These are phyloP conservation scores for Coelopa frigida DNA, from an alignment of 1,140 invertebrate genomes.

Conservation along the genomic window DNA sequence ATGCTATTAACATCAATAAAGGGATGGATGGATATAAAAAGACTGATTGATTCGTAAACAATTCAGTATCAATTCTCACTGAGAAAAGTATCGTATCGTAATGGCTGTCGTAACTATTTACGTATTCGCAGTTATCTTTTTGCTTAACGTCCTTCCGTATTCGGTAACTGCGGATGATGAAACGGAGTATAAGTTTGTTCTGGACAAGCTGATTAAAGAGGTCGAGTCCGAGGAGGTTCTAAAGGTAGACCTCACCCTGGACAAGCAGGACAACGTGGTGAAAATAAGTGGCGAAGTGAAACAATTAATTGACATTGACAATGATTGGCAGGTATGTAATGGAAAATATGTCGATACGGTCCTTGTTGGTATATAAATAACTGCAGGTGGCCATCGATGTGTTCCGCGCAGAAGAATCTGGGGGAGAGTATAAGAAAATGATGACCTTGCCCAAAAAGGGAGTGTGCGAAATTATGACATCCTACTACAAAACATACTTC, in stretches of 20 bases:
- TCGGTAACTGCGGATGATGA: not conserved
- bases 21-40: no score
- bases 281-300: conserved; percentile 21
- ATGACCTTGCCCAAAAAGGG: conserved; percentile 5
- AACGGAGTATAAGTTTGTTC: conserved; percentile 9
- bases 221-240: conserved; percentile 13
- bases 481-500: conserved; percentile 23
- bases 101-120: no score
- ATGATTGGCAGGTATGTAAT: conserved; percentile 29
- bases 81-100: no score
- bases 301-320: conserved; percentile 16
- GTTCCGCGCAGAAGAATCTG: not conserved
- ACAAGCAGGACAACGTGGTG: conserved; percentile 11
- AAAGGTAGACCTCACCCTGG: conserved; percentile 13
- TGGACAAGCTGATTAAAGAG: conserved; percentile 20
- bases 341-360: not conserved
- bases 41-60: no score
- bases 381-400: conserved; percentile 17
- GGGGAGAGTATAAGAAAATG: conserved; percentile 11
- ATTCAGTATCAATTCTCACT: no score
- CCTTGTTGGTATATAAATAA: not conserved
- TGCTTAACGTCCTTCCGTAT: no score
- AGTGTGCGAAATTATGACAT: conserved; percentile 21
- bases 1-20: no score
- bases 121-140: no score